Conservation (phyloP, 2,113 vertebrate species). For the Copsychus sechellarum region DNA sequence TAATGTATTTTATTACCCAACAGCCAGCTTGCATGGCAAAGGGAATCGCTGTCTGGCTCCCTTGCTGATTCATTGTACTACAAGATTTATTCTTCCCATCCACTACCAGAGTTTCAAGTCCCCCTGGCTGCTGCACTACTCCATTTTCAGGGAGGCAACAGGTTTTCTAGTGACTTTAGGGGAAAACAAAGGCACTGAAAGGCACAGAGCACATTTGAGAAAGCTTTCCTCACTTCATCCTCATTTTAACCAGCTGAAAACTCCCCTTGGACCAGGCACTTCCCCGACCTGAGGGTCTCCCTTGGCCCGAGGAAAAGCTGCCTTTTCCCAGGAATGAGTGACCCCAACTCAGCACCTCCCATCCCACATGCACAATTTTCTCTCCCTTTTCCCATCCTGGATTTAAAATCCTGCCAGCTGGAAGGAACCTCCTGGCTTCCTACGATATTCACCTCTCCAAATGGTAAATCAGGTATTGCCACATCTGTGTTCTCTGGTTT, state of each 20-base stretch:
- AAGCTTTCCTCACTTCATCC: background rate
- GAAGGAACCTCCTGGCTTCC: background rate
- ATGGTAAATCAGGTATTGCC: background rate
- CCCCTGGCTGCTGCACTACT: background rate
- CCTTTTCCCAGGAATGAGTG: background rate
- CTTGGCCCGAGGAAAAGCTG: rapidly evolving
- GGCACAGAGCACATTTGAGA: background rate
- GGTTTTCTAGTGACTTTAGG: background rate
- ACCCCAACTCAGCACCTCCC: background rate
- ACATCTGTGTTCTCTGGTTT: background rate
- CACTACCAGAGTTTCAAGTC: background rate
- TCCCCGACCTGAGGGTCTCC: background rate
- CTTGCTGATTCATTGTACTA: background rate
- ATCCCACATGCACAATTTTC: background rate
- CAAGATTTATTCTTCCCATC: background rate
- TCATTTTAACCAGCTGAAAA: background rate
- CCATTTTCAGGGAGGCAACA: background rate
- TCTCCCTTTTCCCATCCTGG: background rate
- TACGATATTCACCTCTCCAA: background rate
- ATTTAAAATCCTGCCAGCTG: background rate
- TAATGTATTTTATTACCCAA: background rate
- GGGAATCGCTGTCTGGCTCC: background rate
- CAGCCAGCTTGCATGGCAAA: background rate
- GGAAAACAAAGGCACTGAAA: background rate
- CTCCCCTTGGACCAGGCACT: background rate